Conservation (phyloP, 2,888 invertebrate species). For the Scaptomyza reducta region DNA sequence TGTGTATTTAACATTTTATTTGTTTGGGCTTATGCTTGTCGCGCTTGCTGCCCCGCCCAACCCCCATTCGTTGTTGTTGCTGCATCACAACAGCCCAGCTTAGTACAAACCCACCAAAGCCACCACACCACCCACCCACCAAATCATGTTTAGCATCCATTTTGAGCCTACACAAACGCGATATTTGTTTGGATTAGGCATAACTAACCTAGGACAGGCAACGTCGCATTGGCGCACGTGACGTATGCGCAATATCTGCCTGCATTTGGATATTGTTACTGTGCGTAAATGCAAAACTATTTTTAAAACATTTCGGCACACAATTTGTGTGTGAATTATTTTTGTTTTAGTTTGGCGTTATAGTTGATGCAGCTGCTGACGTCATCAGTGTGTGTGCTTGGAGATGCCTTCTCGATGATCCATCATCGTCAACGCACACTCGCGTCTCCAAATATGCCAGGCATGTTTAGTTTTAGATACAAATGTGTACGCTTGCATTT, state of each 20-base stretch:
- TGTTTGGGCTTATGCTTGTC: slow-evolving; percentile 54
- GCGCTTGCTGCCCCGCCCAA: slow-evolving; percentile 40
- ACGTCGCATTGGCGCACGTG: slow-evolving; percentile 46
- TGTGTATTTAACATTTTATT: slow-evolving; percentile 49
- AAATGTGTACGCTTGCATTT: slow-evolving; percentile 34
- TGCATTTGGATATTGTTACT: slow-evolving; percentile 13
- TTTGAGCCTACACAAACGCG: not conserved
- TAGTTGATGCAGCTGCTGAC: too few species aligned
- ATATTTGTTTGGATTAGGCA: slow-evolving; percentile 10
- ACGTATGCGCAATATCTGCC: slow-evolving; percentile 54
- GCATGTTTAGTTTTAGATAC: slow-evolving; percentile 32
- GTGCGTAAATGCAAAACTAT: too few species aligned
- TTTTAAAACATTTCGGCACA: too few species aligned
- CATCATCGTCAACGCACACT: slow-evolving; percentile 32
- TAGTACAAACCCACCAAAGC: too few species aligned
- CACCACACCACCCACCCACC: too few species aligned
- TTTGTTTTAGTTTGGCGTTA: too few species aligned
- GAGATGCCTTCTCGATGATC: slow-evolving; percentile 55
- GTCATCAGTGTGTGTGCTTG: not conserved
- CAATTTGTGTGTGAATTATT: too few species aligned
- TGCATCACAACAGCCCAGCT: slow-evolving; percentile 20
- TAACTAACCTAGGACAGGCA: slow-evolving; percentile 60
- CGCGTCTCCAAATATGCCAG: too few species aligned
- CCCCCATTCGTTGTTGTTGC: not conserved
- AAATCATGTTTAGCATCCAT: too few species aligned